phyloP scores from a whole-genome alignment of 2,113 vertebrate species.

The Xiphophorus couchianus region DNA sequence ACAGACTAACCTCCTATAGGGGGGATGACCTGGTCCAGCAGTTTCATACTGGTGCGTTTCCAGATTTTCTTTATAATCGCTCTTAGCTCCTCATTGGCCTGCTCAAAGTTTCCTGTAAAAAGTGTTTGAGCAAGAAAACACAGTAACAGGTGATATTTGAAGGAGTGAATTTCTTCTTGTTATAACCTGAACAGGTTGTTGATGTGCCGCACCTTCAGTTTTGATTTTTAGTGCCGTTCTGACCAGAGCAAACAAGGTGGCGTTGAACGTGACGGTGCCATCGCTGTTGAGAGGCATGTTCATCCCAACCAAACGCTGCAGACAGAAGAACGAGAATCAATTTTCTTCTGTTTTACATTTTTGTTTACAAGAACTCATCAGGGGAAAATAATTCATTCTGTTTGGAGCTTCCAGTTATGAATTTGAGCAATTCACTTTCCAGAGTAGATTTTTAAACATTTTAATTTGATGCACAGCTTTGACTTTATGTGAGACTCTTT shows the following conservation, averaged over 20 bases:
- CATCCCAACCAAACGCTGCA: conserved; percentile 93
- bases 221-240: conserved; percentile 98
- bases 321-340: conserved; percentile 10
- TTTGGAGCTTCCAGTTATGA: not conserved
- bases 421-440: not conserved
- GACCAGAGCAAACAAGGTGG: conserved; percentile 95
- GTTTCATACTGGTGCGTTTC: conserved; percentile 99
- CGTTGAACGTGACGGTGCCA: conserved; percentile 96
- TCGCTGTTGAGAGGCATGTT: conserved; percentile 99
- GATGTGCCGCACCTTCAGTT: conserved; percentile 87
- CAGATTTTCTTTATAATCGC: conserved; percentile 97
- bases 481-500: too few relatives aligned
- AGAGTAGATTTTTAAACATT: not conserved
- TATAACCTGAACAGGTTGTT: not conserved
- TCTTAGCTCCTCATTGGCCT: conserved; percentile 95
- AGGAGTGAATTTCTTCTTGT: not conserved
- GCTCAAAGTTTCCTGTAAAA: conserved; percentile 91
- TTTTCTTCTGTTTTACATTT: not conserved
- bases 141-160: not conserved
- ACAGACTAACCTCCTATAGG: conserved; percentile 89
- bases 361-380: not conserved
- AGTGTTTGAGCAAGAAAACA: not conserved
- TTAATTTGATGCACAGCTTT: not conserved
- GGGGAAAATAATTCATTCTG: not conserved
- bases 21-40: conserved; percentile 97